Evolutionary conservation across 2,797 vertebrate species (phyloP), one percentile per base, ranked within the genome.

Genomic region (Thripadectes ignobilis): DNA sequence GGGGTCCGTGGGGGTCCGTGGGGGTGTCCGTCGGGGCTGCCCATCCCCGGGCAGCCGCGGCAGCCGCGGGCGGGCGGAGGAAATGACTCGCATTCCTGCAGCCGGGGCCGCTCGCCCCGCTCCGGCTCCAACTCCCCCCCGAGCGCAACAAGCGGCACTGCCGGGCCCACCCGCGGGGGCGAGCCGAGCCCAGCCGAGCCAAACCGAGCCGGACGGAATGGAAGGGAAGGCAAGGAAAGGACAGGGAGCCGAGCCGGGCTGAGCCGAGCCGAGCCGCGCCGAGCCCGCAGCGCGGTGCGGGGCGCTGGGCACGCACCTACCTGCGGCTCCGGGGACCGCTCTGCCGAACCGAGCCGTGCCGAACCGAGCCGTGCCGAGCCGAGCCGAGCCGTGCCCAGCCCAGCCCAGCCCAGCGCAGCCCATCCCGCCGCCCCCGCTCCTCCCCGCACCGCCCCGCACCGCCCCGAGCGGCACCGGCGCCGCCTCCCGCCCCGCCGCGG

Each of bases 41-140:
- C 92, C 90, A 89, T 93, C 96, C 88, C 83, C 49, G 49, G 6
- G 93, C 93, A 95, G 94, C 95, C 88, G 94, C 96, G 91, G 91
- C 89, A 94, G 94, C 96, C 94, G 96, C 96, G 97, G 97, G 97
- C 97, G 96, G 95, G 94, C 92, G 96, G 95, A 98, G 98, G 98
- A 98, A 98, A 98, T 98, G 97, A 97, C 98, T 98, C 97, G 98
- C 97, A 98, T 98, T 98, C 97, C 96, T 98, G 95, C 88, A 97
- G 97, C 97, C 97, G 97, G 97, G 97, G 97, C 96, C 97, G 95
- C 96, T 94, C 95, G 96, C 97, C 96, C 95, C 97, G 96, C 97
- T 95, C 95, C 95, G 95, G 90, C 94, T 96, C 90, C 95, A 93
- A 97, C 94, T 97, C 97, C 97, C 94, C 93, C 81, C 81, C 55